A percentile compares a stretch with the other conserved stretches of the same genome.
phyloP scores from a whole-genome alignment of 2,888 invertebrate genomes.

The Drosophila algonquin region DNA sequence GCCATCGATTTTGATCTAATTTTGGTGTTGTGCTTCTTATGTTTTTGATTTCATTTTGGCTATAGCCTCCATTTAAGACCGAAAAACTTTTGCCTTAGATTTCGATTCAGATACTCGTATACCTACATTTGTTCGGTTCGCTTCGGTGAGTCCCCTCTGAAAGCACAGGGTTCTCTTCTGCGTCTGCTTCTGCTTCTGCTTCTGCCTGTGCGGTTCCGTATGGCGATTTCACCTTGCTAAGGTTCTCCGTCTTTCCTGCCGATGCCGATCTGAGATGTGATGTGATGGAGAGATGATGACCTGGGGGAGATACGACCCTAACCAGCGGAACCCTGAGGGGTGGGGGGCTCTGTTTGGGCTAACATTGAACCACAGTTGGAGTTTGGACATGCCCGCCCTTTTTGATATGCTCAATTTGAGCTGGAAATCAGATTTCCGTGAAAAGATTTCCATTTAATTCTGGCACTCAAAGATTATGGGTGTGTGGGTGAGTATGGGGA shows the following conservation, averaged over 20 bases:
- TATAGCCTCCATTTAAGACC: slow-evolving; percentile 35
- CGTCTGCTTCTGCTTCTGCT: slow-evolving; percentile 1
- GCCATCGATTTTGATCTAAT: neutral
- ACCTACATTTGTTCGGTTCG: slow-evolving; percentile 64
- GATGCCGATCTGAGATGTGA: neutral
- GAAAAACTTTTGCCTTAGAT: slow-evolving; percentile 44
- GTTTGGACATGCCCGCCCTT: slow-evolving; percentile 12
- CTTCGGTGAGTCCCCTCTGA: slow-evolving; percentile 36
- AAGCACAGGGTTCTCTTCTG: slow-evolving; percentile 25
- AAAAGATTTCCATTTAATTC: slow-evolving; percentile 43
- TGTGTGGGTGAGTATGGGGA: neutral
- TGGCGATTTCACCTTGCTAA: slow-evolving; percentile 57
- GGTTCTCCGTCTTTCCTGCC: slow-evolving; percentile 30
- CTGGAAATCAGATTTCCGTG: slow-evolving; percentile 61
- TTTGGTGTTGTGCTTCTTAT: slow-evolving; percentile 16
- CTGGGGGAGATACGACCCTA: slow-evolving; percentile 13
- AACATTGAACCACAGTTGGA: slow-evolving; percentile 33
- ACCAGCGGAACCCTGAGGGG: neutral
- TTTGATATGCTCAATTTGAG: slow-evolving; percentile 65
- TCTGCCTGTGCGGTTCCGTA: neutral
- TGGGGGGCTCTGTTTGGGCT: neutral
- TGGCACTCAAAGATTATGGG: slow-evolving; percentile 21
- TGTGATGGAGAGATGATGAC: slow-evolving; percentile 9
- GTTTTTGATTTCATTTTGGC: slow-evolving; percentile 41
- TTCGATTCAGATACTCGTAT: slow-evolving; percentile 28